Evolutionary conservation across 2,113 vertebrate genomes (phyloP).

Genomic region (Pholis gunnellus): DNA sequence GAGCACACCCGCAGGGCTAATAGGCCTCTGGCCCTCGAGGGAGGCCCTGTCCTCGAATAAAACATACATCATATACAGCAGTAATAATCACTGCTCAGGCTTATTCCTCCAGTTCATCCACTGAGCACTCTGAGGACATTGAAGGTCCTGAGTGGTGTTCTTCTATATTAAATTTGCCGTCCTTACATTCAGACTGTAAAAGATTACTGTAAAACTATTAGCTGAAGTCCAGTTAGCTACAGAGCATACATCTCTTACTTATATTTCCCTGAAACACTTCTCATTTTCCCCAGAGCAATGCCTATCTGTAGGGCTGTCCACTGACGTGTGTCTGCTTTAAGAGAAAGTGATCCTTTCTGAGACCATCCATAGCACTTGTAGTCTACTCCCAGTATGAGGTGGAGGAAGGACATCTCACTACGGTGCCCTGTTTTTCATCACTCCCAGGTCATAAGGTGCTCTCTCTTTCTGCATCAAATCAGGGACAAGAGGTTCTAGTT

Average conservation of each 20-base stretch:
- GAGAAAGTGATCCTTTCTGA: constrained; percentile 1
- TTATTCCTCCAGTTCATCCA: constrained; percentile 30
- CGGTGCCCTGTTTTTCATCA: constrained; percentile 24
- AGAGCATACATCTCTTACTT: constrained; percentile 3
- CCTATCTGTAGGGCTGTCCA: neutral
- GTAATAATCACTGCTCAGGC: constrained; percentile 32
- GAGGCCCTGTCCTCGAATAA: constrained; percentile 67
- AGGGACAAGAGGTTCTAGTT: constrained; percentile 10
- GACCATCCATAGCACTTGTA: neutral
- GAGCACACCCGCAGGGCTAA: constrained; percentile 69
- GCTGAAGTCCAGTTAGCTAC: constrained; percentile 9
- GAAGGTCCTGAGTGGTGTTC: constrained; percentile 27
- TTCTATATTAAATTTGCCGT: constrained; percentile 26
- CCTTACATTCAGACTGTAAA: neutral
- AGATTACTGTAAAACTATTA: constrained; percentile 31
- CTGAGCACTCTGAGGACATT: constrained; percentile 17
- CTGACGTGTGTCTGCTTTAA: neutral
- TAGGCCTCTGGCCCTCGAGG: constrained; percentile 56
- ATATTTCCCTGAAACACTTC: constrained; percentile 32
- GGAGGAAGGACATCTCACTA: neutral
- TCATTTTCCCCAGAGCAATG: constrained; percentile 24
- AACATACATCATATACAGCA: constrained; percentile 50
- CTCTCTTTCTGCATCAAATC: constrained; percentile 26
- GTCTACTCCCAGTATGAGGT: neutral
- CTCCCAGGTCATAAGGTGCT: constrained; percentile 11